Conservation (phyloP, 1,140 invertebrate genomes). For the Ruditapes philippinarum region DNA sequence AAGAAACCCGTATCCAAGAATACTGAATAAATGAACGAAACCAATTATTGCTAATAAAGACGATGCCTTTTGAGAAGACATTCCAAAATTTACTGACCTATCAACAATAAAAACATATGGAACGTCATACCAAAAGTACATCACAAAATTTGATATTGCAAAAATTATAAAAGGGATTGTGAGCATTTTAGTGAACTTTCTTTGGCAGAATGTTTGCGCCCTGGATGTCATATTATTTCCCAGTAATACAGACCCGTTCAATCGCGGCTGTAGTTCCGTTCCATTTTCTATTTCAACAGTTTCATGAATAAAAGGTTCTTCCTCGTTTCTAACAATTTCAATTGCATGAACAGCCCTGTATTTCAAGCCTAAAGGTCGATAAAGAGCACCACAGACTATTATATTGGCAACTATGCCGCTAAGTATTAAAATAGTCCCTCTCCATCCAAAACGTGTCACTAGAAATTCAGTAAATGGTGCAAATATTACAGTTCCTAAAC, state of each 20-base stretch:
- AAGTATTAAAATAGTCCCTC: constrained; percentile 92
- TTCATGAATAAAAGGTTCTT: background rate
- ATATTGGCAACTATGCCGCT: constrained; percentile 93
- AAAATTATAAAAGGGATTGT: constrained; percentile 78
- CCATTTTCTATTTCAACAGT: background rate
- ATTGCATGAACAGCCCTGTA: background rate
- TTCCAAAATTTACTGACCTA: constrained; percentile 72
- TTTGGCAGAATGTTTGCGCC: background rate
- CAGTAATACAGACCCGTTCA: background rate
- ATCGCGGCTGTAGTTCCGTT: background rate
- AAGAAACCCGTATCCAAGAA: constrained; percentile 95
- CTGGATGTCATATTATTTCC: background rate
- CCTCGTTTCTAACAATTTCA: background rate
- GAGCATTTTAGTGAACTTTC: background rate
- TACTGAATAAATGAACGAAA: constrained; percentile 87
- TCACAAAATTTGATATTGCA: constrained; percentile 78
- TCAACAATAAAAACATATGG: constrained; percentile 83
- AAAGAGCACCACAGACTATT: constrained; percentile 92
- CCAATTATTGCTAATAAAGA: constrained; percentile 97
- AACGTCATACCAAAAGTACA: constrained; percentile 83
- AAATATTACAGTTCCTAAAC: constrained; percentile 85
- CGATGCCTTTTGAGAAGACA: constrained; percentile 91
- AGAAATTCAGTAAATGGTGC: constrained; percentile 82
- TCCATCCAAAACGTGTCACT: constrained; percentile 81
- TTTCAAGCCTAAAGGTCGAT: constrained; percentile 90